Evolutionary conservation across 2,113 vertebrate genomes (phyloP), one percentile per base, ranked within the genome.

Genomic region (Microcebus tavaratra): DNA sequence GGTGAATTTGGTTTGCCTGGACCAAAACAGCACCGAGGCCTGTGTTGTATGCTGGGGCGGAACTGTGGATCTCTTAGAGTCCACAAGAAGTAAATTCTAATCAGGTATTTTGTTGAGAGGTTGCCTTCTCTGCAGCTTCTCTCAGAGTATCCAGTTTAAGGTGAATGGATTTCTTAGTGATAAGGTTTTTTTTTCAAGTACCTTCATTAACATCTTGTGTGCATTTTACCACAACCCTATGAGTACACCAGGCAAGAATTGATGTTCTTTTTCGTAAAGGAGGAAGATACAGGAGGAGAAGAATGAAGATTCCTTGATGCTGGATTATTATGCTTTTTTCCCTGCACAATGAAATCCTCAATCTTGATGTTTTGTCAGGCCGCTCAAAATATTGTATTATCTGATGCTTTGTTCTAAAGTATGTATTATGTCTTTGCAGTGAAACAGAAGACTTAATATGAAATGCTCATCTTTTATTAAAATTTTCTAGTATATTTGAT

Each of bases 391-490:
- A 63, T 18, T 89, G 48, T 72, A 55, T 92, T 1, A 23, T 45
- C 42, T 23, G 80, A 55, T 93, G 25, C 34, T 39, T 63, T 91
- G 12, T 29, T 97, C 27, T 83, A 92, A 79, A 95, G 50, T 76
- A 63, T 79, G 80, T 72, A 85, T 88, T 65, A 42, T 17, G 34
- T 76, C 36, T 95, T 91, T 68, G 1, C 29, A 86, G 75, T 94
- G 9, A 79, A 88, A 92, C 25, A 61, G 78, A 72, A 92, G 59
- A 85, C 34, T 94, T 87, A 97, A 93, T 87, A 63, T 48, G 72
- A 88, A 78, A 88, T 92, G n/a, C 0, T 96, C 89, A 92, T 96
- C 53, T 96, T 94, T 93, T 97, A 31, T 78, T 92, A 96, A 86
- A 42, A 18, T 70, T 13, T 87, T 96, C 36, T 73, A 96, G 2